These are phyloP conservation scores for Heterochromis multidens DNA, from an alignment of 2,113 vertebrate species.

Conservation along the genomic window DNA sequence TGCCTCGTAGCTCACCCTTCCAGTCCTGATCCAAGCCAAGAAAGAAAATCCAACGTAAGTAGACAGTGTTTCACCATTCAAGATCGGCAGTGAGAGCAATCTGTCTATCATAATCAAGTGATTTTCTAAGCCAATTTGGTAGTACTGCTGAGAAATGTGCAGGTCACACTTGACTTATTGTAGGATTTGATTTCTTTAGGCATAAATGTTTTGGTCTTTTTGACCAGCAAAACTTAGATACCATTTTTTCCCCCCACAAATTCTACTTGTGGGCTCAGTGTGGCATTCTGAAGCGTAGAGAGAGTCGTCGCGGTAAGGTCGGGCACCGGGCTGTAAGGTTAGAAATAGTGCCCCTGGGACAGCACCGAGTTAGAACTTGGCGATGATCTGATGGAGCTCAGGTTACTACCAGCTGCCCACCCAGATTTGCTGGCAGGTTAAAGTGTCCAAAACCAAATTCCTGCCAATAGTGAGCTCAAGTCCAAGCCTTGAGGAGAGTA, in stretches of 20 bases:
- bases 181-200: not conserved
- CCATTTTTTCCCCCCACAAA: not conserved
- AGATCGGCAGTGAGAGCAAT: constrained; percentile 8
- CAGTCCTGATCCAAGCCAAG: not conserved
- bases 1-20: not conserved
- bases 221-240: not conserved
- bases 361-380: constrained; percentile 68
- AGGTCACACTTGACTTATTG: not conserved
- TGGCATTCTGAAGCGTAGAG: constrained; percentile 19
- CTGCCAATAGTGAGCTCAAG: constrained; percentile 70
- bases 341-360: constrained; percentile 62
- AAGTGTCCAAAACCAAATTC: constrained; percentile 61
- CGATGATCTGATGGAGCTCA: constrained; percentile 46
- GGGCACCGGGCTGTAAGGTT: constrained; percentile 58
- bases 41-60: not conserved
- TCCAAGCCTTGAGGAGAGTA: constrained; percentile 54
- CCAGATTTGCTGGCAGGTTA: constrained; percentile 70
- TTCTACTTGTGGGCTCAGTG: constrained; percentile 1
- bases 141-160: not conserved
- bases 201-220: not conserved
- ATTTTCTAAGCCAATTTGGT: not conserved
- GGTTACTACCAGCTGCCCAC: constrained; percentile 77
- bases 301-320: constrained; percentile 40
- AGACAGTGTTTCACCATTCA: not conserved
- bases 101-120: constrained; percentile 22